Percentiles rank a stretch among this genome's conserved stretches.
These are phyloP conservation scores for Herminia tarsipennalis DNA, from an alignment of 2,888 invertebrate species.

Conservation along the genomic window DNA sequence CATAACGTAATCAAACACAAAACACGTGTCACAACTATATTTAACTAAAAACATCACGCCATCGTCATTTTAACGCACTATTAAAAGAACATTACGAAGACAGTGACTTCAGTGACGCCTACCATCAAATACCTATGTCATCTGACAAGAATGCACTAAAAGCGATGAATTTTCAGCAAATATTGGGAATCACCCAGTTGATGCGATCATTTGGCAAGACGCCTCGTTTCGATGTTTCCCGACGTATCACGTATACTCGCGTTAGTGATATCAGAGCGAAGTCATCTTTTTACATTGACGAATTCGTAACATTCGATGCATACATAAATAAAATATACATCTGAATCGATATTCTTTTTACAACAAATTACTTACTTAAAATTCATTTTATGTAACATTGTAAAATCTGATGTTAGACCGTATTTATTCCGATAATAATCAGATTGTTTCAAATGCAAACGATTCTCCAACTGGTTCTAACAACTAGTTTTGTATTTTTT, in stretches of 20 bases:
- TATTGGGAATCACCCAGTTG: constrained; percentile 18
- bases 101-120: no score
- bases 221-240: constrained; percentile 9
- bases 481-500: constrained; percentile 6
- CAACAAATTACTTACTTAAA: neutral
- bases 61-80: neutral
- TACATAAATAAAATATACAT: no score
- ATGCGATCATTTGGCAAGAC: constrained; percentile 22
- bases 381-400: no score
- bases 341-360: no score
- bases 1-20: no score
- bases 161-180: constrained; percentile 1
- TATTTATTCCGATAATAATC: constrained; percentile 5
- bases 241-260: constrained; percentile 4
- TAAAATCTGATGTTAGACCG: no score
- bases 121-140: constrained; percentile 5
- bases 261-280: constrained; percentile 33
- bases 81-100: neutral
- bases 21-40: neutral
- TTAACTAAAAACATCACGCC: neutral
- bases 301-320: constrained; percentile 16
- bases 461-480: constrained; percentile 5
- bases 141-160: constrained; percentile 7
- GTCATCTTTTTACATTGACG: constrained; percentile 33
- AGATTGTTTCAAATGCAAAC: constrained; percentile 15